These are phyloP conservation scores for Trachelus tabidus DNA, from an alignment of 2,888 invertebrate species.

Conservation along the genomic window DNA sequence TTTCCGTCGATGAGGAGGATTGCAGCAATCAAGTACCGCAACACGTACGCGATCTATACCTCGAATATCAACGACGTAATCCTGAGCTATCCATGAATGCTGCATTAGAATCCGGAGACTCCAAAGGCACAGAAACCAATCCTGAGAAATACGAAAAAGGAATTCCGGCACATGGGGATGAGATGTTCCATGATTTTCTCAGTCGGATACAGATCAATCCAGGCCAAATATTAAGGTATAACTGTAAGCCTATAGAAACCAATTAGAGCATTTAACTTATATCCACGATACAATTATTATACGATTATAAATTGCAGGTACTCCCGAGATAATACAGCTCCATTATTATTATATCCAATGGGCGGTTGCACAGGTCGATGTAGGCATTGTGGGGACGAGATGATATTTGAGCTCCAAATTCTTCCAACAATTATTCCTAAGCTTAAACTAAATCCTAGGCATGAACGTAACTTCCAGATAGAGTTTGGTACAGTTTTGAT, in stretches of 20 bases:
- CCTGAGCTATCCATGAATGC: conserved; percentile 40
- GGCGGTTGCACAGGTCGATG: conserved; percentile 69
- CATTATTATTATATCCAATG: conserved; percentile 78
- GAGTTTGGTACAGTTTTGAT: conserved; percentile 90
- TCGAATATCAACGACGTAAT: conserved; percentile 71
- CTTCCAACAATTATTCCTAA: conserved; percentile 83
- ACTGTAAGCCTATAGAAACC: not conserved
- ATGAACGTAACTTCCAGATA: conserved; percentile 67
- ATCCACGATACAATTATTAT: not conserved
- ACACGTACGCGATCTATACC: conserved; percentile 73
- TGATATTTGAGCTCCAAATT: conserved; percentile 86
- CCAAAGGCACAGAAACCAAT: conserved; percentile 56
- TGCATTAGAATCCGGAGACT: conserved; percentile 43
- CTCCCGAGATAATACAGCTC: conserved; percentile 74
- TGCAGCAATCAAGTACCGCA: conserved; percentile 65
- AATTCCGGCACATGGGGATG: conserved; percentile 84
- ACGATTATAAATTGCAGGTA: conserved; percentile 71
- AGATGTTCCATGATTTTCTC: conserved; percentile 83
- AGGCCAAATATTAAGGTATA: conserved; percentile 84
- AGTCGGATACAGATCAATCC: conserved; percentile 80
- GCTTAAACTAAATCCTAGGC: conserved; percentile 70
- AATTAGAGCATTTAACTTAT: not conserved
- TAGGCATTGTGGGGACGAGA: conserved; percentile 76
- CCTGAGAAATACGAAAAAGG: conserved; percentile 84
- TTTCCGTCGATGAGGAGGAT: conserved; percentile 74